Evolutionary conservation across 1,140 invertebrate species (phyloP).

Genomic region (Drosophila neocordata): DNA sequence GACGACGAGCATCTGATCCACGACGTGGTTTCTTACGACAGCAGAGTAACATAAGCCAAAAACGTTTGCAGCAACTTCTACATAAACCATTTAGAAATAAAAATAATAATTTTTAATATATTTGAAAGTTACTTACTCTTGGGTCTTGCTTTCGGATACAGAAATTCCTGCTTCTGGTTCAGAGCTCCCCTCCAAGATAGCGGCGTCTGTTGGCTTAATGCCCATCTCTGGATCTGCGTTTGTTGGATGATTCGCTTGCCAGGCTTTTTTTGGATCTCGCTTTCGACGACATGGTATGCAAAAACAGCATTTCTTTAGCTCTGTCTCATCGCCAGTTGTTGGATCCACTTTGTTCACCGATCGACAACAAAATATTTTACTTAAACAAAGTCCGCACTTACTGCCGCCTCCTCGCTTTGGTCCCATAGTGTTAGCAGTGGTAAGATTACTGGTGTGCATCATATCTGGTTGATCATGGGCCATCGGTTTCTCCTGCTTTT

Average conservation of each 20-base stretch:
- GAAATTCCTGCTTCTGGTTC: conserved; percentile 42
- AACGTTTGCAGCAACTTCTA: conserved; percentile 75
- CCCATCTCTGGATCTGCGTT: conserved; percentile 77
- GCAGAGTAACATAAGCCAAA: conserved; percentile 70
- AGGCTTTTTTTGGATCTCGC: conserved; percentile 58
- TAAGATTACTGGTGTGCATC: conserved; percentile 49
- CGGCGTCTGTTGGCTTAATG: conserved; percentile 67
- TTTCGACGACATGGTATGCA: conserved; percentile 77
- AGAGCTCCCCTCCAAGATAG: conserved; percentile 73
- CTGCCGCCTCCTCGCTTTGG: conserved; percentile 46
- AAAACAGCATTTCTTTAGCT: conserved; percentile 73
- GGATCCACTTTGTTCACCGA: conserved; percentile 79
- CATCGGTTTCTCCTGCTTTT: conserved; percentile 30
- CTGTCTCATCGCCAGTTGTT: conserved; percentile 72
- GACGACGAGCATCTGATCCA: conserved; percentile 83
- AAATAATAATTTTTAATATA: background rate
- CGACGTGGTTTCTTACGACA: conserved; percentile 80
- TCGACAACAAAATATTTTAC: conserved; percentile 80
- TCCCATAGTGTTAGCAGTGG: conserved; percentile 39
- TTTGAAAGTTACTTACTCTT: conserved; percentile 49
- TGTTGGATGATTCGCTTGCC: conserved; percentile 46
- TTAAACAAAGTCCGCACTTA: conserved; percentile 71
- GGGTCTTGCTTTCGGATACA: conserved; percentile 37
- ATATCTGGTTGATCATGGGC: conserved; percentile 17
- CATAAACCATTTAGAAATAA: background rate